Percentiles rank a stretch among this genome's conserved stretches.
phyloP scores from a whole-genome alignment of 2,888 invertebrate genomes.

The Andrena bicolor region DNA sequence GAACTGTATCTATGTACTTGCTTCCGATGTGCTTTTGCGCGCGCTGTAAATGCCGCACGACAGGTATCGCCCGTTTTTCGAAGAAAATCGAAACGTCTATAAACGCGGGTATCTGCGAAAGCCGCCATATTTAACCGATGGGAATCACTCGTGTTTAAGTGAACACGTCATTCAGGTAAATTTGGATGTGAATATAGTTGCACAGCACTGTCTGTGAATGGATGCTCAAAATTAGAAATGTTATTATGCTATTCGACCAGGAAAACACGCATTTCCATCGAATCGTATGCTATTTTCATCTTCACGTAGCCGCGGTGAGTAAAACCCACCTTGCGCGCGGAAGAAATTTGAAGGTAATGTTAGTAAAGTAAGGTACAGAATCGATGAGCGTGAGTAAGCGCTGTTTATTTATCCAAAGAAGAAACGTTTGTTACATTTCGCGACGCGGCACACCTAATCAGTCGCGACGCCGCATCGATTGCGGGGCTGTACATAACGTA shows the following conservation, averaged over 20 bases:
- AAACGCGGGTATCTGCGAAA: slow-evolving; percentile 61
- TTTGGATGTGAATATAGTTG: slow-evolving; percentile 55
- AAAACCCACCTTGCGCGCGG: too few relatives aligned
- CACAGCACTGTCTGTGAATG: slow-evolving; percentile 19
- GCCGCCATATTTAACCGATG: slow-evolving; percentile 43
- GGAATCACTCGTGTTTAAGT: slow-evolving; percentile 39
- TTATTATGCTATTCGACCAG: neutral
- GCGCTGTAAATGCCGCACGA: slow-evolving; percentile 49
- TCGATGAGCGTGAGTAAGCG: neutral
- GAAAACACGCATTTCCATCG: neutral
- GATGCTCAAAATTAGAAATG: slow-evolving; percentile 7
- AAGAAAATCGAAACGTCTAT: slow-evolving; percentile 64
- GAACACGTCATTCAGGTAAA: slow-evolving; percentile 69
- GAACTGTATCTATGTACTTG: slow-evolving; percentile 36
- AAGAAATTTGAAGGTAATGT: too few relatives aligned
- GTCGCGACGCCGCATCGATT: slow-evolving; percentile 14
- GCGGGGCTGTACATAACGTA: slow-evolving; percentile 10
- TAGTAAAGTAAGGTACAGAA: neutral
- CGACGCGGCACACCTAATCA: slow-evolving; percentile 39
- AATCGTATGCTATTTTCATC: neutral
- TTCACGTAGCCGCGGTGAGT: too few relatives aligned
- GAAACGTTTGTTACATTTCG: neutral
- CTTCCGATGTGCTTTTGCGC: slow-evolving; percentile 29
- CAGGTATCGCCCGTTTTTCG: slow-evolving; percentile 68
- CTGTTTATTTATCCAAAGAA: neutral